Base-by-base conservation (phyloP, 1,140 invertebrate genomes). In the Hermetia illucens region DNA sequence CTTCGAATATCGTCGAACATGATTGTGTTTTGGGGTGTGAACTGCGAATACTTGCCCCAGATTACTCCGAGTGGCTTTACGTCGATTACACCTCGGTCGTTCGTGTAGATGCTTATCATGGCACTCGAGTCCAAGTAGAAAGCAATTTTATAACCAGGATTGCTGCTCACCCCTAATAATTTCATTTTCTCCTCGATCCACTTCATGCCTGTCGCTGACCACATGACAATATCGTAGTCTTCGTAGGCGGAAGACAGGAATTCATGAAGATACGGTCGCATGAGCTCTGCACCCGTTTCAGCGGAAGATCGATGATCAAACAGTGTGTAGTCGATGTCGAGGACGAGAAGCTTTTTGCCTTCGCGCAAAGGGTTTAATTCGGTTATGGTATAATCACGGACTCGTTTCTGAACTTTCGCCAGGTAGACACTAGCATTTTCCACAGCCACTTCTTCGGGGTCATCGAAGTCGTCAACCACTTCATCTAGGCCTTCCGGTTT, bases 131-230 rank as follows among this genome's bases (percentile, higher is more conserved):
- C 92, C 25, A 96, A 60, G 58, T 90, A 83, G 61, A 94, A 96
- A 45, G 82, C 75, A 43, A 98, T 85, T 65, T 93, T 96, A 55
- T 96, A 98, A 41, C 79, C 74, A 4, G 77, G 67, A 65, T 95
- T 78, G 19, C 62, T 73, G 1, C 76, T 66, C 0, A 96, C 89
- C 1, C 90, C 90, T 0, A 97, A 64, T 17, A 95, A 61, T 38
- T 82, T 82, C 91, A 98, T 95, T 64, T 98, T 98, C 48, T 93
- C 87, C 50, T 94, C 85, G 34, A 98, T 95, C 90, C 91, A 97
- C 50, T 89, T 93, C 91, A 96, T 96, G 43, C 82, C 84, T 2
- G 93, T 98, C 1, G 93, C 93, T 24, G 93, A 95, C 91, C 84
- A 86, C 44, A 87, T 88, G 0, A 85, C 83, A 47, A 88, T 86